A percentile compares a stretch with the other conserved stretches of the same genome.
These are phyloP conservation scores for Geococcyx californianus DNA, from an alignment of 2,113 vertebrate species.

Conservation along the genomic window DNA sequence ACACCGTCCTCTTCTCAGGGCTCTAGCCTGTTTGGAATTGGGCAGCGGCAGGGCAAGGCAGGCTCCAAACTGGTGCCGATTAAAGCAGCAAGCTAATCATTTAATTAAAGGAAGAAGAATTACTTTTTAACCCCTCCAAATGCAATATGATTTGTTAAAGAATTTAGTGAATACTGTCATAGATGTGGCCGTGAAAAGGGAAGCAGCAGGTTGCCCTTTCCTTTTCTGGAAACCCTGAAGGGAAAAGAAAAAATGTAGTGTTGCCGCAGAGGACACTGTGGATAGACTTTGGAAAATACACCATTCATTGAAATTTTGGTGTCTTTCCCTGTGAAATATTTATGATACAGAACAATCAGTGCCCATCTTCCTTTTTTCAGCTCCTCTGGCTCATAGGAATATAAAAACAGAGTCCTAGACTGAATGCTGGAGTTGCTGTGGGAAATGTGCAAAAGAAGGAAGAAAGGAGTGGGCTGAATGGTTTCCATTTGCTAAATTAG, in stretches of 20 bases:
- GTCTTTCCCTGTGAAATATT: background rate
- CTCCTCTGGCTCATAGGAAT: background rate
- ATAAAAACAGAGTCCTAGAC: background rate
- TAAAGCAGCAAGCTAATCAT: background rate
- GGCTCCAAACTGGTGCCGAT: background rate
- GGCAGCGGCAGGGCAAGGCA: background rate
- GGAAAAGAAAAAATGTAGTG: background rate
- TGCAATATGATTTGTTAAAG: background rate
- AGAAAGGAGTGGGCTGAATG: background rate
- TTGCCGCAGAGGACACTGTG: background rate
- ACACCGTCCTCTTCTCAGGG: background rate
- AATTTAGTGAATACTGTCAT: rapidly evolving
- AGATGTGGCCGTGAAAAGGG: background rate
- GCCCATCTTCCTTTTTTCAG: background rate
- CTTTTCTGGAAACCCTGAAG: background rate
- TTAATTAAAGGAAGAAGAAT: background rate
- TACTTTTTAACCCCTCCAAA: background rate
- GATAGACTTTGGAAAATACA: background rate
- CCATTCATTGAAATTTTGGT: background rate
- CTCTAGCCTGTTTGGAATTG: rapidly evolving
- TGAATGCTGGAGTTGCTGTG: background rate
- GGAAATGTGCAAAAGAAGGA: background rate
- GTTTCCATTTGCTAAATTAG: background rate
- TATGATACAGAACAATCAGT: background rate
- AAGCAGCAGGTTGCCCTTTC: background rate